Evolutionary conservation across 2,113 vertebrate species (phyloP).

Genomic region (Lipotes vexillifer): DNA sequence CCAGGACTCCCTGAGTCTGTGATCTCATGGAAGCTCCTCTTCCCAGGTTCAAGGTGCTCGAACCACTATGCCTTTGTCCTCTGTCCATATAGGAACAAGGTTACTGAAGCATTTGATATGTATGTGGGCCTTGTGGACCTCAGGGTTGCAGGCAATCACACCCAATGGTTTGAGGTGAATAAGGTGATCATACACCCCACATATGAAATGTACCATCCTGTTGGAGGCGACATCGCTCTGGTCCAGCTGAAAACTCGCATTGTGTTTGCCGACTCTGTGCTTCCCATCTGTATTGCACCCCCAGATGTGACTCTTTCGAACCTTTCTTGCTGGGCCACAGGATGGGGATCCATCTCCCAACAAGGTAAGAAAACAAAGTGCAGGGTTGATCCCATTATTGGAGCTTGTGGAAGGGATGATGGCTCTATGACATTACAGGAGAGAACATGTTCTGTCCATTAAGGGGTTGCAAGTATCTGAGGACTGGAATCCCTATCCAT

Average conservation of each 20-base stretch:
- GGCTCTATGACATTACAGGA: background rate
- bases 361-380: background rate
- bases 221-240: conserved; percentile 54
- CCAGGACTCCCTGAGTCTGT: background rate
- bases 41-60: background rate
- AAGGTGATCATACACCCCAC: conserved; percentile 41
- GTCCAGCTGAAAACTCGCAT: conserved; percentile 55
- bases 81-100: background rate
- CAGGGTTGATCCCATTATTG: background rate
- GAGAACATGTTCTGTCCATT: background rate
- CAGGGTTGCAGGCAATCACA: background rate
- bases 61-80: background rate
- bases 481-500: background rate
- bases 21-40: background rate
- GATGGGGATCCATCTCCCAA: conserved; percentile 37
- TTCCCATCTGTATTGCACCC: conserved; percentile 43
- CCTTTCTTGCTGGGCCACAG: conserved; percentile 48
- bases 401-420: background rate
- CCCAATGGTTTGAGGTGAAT: conserved; percentile 61
- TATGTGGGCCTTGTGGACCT: conserved; percentile 56
- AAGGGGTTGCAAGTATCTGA: background rate
- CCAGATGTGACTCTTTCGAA: background rate
- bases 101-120: background rate
- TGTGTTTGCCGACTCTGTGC: conserved; percentile 33
- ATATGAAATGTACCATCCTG: background rate